These are phyloP conservation scores for Drosophila anomalata DNA, from an alignment of 2,888 invertebrate species.

Conservation along the genomic window DNA sequence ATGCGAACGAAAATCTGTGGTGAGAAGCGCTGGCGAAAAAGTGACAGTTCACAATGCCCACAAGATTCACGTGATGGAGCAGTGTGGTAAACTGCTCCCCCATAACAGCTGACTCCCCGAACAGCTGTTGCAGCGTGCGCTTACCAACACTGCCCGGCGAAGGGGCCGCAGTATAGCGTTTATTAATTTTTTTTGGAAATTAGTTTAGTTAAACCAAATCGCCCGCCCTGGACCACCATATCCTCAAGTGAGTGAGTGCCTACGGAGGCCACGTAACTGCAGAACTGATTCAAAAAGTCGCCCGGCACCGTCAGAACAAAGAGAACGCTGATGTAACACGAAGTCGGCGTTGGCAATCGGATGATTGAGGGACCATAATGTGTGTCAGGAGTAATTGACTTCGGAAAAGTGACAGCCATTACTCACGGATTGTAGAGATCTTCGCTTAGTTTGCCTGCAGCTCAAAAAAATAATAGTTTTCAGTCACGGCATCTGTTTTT, in stretches of 20 bases:
- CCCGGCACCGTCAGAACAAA: neutral
- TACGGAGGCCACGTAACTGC: neutral
- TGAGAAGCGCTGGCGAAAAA: constrained; percentile 53
- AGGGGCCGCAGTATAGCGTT: constrained; percentile 31
- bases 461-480: neutral
- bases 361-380: constrained; percentile 10
- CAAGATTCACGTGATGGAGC: constrained; percentile 62
- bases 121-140: constrained; percentile 16
- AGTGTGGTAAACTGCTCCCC: constrained; percentile 4
- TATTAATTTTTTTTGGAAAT: constrained; percentile 24
- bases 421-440: neutral
- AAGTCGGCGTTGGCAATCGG: constrained; percentile 10
- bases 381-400: constrained; percentile 8
- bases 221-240: constrained; percentile 34
- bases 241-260: constrained; percentile 24
- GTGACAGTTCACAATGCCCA: constrained; percentile 67
- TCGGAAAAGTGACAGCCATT: constrained; percentile 2
- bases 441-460: neutral
- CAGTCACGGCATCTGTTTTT: neutral
- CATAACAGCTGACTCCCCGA: neutral
- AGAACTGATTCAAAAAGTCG: neutral
- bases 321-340: constrained; percentile 35
- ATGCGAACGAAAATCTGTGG: constrained; percentile 43
- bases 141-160: constrained; percentile 35
- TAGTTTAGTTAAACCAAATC: constrained; percentile 39